These are phyloP conservation scores for Bruchidius siliquastri DNA, from an alignment of 2,888 invertebrate genomes.

Conservation along the genomic window DNA sequence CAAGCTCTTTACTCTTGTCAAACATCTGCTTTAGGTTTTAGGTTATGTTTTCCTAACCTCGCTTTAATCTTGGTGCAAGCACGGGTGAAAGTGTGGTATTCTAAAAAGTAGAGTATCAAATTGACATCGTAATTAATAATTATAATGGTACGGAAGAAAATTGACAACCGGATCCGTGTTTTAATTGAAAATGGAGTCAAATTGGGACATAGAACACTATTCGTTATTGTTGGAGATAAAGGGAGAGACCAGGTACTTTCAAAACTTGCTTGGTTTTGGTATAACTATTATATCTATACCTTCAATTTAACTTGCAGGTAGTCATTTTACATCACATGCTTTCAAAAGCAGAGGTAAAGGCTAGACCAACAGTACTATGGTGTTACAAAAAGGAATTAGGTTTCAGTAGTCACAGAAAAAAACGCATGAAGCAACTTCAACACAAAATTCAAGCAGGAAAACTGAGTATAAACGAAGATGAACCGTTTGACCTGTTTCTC, in stretches of 20 bases:
- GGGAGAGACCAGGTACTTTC: slow-evolving; percentile 84
- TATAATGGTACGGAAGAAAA: slow-evolving; percentile 87
- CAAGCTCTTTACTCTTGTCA: too few relatives aligned
- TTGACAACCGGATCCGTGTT: slow-evolving; percentile 91
- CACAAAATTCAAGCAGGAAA: slow-evolving; percentile 86
- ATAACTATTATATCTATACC: slow-evolving; percentile 2
- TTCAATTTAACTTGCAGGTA: slow-evolving; percentile 57
- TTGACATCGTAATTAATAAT: neutral
- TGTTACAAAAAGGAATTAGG: slow-evolving; percentile 86
- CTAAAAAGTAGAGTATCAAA: too few relatives aligned
- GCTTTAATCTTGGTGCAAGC: neutral
- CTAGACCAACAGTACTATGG: slow-evolving; percentile 93
- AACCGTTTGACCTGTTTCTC: slow-evolving; percentile 93
- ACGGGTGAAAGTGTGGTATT: too few relatives aligned
- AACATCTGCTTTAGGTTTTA: too few relatives aligned
- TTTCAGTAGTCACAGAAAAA: slow-evolving; percentile 77
- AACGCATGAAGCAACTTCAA: slow-evolving; percentile 78
- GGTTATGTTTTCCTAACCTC: neutral
- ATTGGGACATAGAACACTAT: slow-evolving; percentile 86
- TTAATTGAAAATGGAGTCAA: slow-evolving; percentile 97
- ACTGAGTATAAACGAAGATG: slow-evolving; percentile 86
- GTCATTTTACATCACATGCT: slow-evolving; percentile 97
- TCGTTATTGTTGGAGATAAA: slow-evolving; percentile 93
- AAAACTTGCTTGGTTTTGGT: neutral
- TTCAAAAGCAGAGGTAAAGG: slow-evolving; percentile 88